Evolutionary conservation across 1,140 invertebrate genomes (phyloP), one percentile per base, ranked within the genome.

Genomic region (Hylaeus anthracinus): DNA sequence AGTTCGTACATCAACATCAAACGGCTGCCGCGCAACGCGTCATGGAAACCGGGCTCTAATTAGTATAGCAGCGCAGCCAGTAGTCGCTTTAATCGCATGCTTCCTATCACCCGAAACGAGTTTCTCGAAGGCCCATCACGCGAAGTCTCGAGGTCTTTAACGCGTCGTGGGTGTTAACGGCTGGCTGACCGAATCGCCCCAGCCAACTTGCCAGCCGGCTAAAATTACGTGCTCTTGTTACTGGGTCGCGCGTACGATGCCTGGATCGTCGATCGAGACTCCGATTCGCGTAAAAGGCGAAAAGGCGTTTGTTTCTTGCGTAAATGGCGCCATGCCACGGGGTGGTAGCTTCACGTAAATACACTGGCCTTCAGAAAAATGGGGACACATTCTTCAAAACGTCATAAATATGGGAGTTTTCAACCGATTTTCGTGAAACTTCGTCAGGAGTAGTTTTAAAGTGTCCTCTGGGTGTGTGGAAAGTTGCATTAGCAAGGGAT

Each of bases 101-200:
- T 84, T 85, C 90, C 91, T 91, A 92, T 92, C 91, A 88, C 82
- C 86, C 86, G 82, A 81, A 91, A 91, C 90, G 87, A 90, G 90
- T 91, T 91, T 84, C 85, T 87, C 82, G 84, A 81, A 89, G 74
- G 85, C 75, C 72, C 88, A 91, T 88, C 90, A 90, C 89, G 90
- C 89, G 12, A 90, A 85, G 81, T 80, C 79, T 86, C 76, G 73
- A 77, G 79, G 48, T 79, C 75, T 86, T 86, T 86, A 86, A 86
- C 82, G 83, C 66, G 72, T 85, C 72, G 79, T 45, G 66, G 48
- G 61, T 73, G 72, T 75, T 73, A 56, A 72, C 60, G 51, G 61
- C 48, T 64, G 60, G 65, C 64, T 66, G 70, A 69, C 66, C 78
- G 67, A 61, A 63, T 43, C 66, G n/a, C 10, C 26, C 53, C 43